Conservation (phyloP, 2,797 vertebrate genomes). For the Pangasius krempfi region DNA sequence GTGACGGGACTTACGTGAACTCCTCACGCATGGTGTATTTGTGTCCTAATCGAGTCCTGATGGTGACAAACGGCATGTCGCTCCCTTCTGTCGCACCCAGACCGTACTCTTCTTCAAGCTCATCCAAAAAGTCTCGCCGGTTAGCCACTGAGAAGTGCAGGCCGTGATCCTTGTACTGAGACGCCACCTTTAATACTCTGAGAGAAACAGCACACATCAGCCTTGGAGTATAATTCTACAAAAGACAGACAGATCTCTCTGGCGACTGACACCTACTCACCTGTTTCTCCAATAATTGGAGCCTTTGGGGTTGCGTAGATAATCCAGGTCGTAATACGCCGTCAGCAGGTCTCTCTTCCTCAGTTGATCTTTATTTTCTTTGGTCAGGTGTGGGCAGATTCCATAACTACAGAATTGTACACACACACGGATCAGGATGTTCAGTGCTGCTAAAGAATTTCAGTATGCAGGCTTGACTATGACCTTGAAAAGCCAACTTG, state of each 20-base stretch:
- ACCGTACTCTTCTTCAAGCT: constrained; percentile 78
- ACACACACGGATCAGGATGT: neutral
- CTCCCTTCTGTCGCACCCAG: constrained; percentile 68
- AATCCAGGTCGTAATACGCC: constrained; percentile 75
- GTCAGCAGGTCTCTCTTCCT: constrained; percentile 75
- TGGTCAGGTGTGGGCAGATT: constrained; percentile 76
- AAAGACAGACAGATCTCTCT: neutral
- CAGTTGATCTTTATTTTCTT: constrained; percentile 73
- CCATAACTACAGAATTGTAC: constrained; percentile 65
- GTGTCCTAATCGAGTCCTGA: constrained; percentile 73
- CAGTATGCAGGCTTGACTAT: neutral
- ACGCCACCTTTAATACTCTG: constrained; percentile 77
- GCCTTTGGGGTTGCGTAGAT: constrained; percentile 68
- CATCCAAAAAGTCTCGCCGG: constrained; percentile 72
- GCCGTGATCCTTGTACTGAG: constrained; percentile 65
- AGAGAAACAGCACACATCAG: neutral
- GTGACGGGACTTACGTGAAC: constrained; percentile 74
- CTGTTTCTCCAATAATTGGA: constrained; percentile 83
- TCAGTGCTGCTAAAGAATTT: neutral
- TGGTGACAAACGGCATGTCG: constrained; percentile 73
- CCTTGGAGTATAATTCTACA: neutral
- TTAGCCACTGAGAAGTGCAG: constrained; percentile 75
- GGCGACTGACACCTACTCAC: constrained; percentile 50
- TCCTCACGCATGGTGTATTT: constrained; percentile 82
- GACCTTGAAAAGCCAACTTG: neutral